These are phyloP conservation scores for Epinotia bilunana DNA, from an alignment of 2,888 invertebrate genomes.

Conservation along the genomic window DNA sequence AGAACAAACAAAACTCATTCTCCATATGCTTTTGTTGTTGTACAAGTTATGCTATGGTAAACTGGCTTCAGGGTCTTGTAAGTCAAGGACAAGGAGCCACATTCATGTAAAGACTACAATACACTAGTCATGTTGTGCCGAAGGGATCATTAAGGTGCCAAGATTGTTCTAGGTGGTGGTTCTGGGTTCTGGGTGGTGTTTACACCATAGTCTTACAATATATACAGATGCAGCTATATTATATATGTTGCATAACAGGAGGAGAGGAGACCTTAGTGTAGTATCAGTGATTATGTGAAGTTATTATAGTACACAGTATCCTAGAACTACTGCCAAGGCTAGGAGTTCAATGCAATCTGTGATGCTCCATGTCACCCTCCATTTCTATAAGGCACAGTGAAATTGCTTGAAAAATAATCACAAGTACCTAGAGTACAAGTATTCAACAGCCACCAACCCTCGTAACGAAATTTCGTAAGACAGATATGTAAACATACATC, in stretches of 20 bases:
- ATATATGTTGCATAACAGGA: background rate
- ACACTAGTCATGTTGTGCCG: background rate
- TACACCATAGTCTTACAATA: too few relatives aligned
- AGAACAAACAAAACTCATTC: constrained; percentile 1
- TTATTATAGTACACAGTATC: background rate
- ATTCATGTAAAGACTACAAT: too few relatives aligned
- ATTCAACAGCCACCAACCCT: background rate
- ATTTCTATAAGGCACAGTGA: constrained; percentile 42
- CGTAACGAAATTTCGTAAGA: background rate
- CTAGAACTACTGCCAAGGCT: constrained; percentile 38
- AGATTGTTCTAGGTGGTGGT: too few relatives aligned
- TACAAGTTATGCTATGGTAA: too few relatives aligned
- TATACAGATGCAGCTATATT: background rate
- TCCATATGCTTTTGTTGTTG: constrained; percentile 8
- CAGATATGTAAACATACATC: constrained; percentile 21
- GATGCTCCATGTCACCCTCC: constrained; percentile 38
- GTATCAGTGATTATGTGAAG: background rate
- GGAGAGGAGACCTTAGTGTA: background rate
- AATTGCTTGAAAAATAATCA: constrained; percentile 38
- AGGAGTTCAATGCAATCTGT: constrained; percentile 40
- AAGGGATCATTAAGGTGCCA: background rate
- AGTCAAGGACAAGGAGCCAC: background rate
- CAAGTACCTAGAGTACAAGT: constrained; percentile 4
- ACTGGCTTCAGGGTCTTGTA: background rate
- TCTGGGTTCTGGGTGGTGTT: too few relatives aligned